Evolutionary conservation across 2,888 invertebrate genomes (phyloP), one percentile per base, ranked within the genome.

Genomic region (Phengaris alcon): DNA sequence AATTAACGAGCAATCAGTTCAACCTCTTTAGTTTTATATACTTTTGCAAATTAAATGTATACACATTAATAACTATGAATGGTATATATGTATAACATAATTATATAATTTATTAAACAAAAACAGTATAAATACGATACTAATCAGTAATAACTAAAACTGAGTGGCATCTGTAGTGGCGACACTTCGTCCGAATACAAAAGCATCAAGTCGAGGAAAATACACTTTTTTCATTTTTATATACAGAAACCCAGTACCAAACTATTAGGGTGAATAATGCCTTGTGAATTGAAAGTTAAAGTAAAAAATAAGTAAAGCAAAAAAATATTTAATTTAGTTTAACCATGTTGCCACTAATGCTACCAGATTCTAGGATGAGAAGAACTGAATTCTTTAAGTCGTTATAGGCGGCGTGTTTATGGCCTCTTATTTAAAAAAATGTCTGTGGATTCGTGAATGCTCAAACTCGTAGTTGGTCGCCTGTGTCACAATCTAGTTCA

Each of bases 141-240:
- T 44, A 7, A 68, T 74, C 3, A 68, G 22, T 68, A 75, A 75
- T 75, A 57, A 51, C 35, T 69, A 55, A 70, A 69, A 54, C 48
- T 54, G 69, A 48, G 69, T 54, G 15, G 57, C 70, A n/a, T 48
- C n/a, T 57, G 75, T 75, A 75, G 75, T 75, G 75, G 75, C 75
- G 70, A 75, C 75, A 75, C 75, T 75, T 70, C 59, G 51, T 69
- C 22, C 22, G 55, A n/a, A 68, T 22, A 44, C 54, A 51, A 52
- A 35, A 52, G 8, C 6, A 44, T 13, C 68, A 68, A 68, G 8
- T 54, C 0, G 35, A 54, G 35, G 12, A 35, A 52, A 51, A 51
- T 51, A 70, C 22, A 22, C 22, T 22, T 51, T 48, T 15, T 51
- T 52, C 10, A 52, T 12, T 52, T 52, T 52, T 52, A 52, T 52